Evolutionary conservation across 2,888 invertebrate species (phyloP).

Genomic region (Leptinotarsa juncta): DNA sequence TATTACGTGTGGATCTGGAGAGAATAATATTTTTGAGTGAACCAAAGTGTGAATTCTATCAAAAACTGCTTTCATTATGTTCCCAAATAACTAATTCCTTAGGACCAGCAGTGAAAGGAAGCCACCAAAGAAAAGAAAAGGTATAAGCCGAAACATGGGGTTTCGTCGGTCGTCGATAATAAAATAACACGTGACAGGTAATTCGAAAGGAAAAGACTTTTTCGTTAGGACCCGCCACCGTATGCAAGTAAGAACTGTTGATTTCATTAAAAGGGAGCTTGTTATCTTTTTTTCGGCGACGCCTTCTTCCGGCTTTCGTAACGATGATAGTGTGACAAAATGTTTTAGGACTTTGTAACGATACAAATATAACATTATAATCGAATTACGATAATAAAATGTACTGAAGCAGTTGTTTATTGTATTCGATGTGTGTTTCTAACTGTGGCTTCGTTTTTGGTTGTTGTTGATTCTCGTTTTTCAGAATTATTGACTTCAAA

Average conservation of each 20-base stretch:
- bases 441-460: background rate
- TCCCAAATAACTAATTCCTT: background rate
- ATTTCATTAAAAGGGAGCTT: conserved; percentile 19
- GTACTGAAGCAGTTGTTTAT: background rate
- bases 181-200: background rate
- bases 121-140: background rate
- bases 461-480: background rate
- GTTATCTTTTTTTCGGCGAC: conserved; percentile 17
- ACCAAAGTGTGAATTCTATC: too few relatives aligned
- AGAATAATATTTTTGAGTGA: too few relatives aligned
- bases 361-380: conserved; percentile 12
- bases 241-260: background rate
- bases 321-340: conserved; percentile 7
- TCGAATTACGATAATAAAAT: conserved; percentile 11
- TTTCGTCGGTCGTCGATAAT: conserved; percentile 5
- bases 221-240: conserved; percentile 2
- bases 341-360: conserved; percentile 11
- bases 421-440: background rate
- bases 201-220: background rate
- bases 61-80: background rate
- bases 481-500: too few relatives aligned
- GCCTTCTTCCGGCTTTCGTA: conserved; percentile 13
- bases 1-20: too few relatives aligned
- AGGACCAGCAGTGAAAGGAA: background rate
- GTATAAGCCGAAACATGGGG: conserved; percentile 5